A percentile compares a stretch with the other conserved stretches of the same genome.
Evolutionary conservation across 2,113 vertebrate species (phyloP).

Genomic region (Larimichthys polyactis): DNA sequence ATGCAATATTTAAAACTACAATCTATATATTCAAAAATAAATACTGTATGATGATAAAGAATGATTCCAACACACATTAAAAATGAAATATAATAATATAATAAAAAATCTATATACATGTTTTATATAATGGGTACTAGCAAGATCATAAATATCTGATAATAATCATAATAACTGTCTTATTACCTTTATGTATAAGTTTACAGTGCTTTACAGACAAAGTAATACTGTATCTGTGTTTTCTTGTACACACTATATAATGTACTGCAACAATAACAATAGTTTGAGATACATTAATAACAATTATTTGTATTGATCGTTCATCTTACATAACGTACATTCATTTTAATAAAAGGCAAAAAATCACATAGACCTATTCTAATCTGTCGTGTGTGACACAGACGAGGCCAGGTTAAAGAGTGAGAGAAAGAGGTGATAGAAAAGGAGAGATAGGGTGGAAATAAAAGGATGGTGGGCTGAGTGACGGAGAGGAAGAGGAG

Average conservation of each 20-base stretch:
- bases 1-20: background rate
- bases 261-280: background rate
- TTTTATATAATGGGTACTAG: too few relatives aligned
- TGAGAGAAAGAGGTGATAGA: constrained; percentile 37
- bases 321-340: background rate
- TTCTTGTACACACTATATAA: background rate
- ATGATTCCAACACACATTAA: background rate
- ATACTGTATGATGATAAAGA: background rate
- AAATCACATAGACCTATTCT: background rate
- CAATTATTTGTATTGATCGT: background rate
- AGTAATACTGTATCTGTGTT: background rate
- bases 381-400: background rate
- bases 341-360: background rate
- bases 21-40: background rate
- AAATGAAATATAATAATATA: background rate
- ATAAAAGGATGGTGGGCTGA: constrained; percentile 54
- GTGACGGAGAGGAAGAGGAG: constrained; percentile 73
- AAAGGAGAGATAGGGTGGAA: constrained; percentile 36
- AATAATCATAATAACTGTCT: too few relatives aligned
- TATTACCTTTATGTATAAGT: too few relatives aligned
- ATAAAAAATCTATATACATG: background rate
- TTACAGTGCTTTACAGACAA: background rate
- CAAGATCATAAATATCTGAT: too few relatives aligned
- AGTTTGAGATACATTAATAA: background rate
- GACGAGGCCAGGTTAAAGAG: background rate